Evolutionary conservation across 2,888 invertebrate species (phyloP).

Genomic region (Erebia ligea): DNA sequence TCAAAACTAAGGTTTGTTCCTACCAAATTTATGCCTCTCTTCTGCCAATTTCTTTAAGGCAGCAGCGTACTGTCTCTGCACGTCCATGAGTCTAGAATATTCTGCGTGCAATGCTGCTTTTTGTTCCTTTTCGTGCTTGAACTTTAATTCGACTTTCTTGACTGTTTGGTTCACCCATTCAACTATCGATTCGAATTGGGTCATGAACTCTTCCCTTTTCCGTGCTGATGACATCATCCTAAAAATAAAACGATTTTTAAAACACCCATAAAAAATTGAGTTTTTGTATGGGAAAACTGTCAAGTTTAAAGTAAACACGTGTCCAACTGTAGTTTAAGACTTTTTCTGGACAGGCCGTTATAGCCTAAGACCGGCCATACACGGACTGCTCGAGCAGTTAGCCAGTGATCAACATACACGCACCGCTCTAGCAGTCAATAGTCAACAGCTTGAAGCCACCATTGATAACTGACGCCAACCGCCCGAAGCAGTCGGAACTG

Average conservation of each 20-base stretch:
- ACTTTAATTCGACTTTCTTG: conserved; percentile 86
- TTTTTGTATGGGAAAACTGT: too few relatives aligned
- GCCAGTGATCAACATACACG: too few relatives aligned
- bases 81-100: conserved; percentile 69
- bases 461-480: too few relatives aligned
- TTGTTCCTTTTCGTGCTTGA: conserved; percentile 65
- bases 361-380: too few relatives aligned
- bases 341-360: background rate
- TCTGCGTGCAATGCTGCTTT: conserved; percentile 66
- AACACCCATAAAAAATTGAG: too few relatives aligned
- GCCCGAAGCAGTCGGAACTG: too few relatives aligned
- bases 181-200: conserved; percentile 95
- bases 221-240: conserved; percentile 92
- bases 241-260: conserved; percentile 28
- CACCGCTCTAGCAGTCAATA: too few relatives aligned
- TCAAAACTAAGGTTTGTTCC: conserved; percentile 8
- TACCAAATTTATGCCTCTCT: conserved; percentile 51
- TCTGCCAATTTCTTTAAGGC: conserved; percentile 70
- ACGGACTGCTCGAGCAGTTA: too few relatives aligned
- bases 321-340: too few relatives aligned
- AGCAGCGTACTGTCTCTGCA: conserved; percentile 75
- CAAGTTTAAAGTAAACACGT: too few relatives aligned
- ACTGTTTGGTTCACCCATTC: conserved; percentile 95
- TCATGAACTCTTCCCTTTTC: conserved; percentile 94
- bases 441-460: too few relatives aligned